Base-by-base conservation (phyloP, 2,797 vertebrate genomes). In the Toxotes lorentzi region DNA sequence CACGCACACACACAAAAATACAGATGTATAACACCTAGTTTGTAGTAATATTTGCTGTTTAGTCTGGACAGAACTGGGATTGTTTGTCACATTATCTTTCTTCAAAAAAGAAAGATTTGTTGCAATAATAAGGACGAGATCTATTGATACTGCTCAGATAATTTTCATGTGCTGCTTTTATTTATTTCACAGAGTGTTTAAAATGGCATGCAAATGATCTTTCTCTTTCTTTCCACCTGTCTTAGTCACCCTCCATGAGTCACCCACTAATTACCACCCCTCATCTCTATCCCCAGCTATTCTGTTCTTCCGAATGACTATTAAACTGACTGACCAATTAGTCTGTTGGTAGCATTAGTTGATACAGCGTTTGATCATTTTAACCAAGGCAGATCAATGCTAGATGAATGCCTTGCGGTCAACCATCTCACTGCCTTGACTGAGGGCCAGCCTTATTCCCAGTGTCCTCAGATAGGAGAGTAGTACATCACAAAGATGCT, bases 241-340 rank as follows among this genome's bases (percentile, higher is more conserved):
- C 70, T 84, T 56, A 60, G 73, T 69, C 65, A 72, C 74, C 43
- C 38, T 62, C 23, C 70, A 19, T 75, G 78, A 82, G 59, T 81
- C 73, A 58, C 5, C 51, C 34, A 8, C 65, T 85, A 85, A 87
- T 86, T 84, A 60, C 70, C 32, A 38, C 27, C 66, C 32, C 59
- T 77, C 64, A 54, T 73, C 59, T 30, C 64, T 59, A 32, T 30
- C 27, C 67, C 27, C 68, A 60, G 45, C 47, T 71, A 40, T 16
- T 34, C 59, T 38, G 57, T 74, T 74, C 38, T 48, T 54, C 43
- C 23, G 32, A 67, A 32, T 48, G 79, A 81, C 76, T 66, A 30
- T 35, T 69, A 70, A 83, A 81, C 51, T 78, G 75, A 86, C 50
- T 71, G 59, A 67, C 53, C 63, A 85, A 86, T 90, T 80, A 78